Conservation (phyloP, 1,140 invertebrate genomes). For the Tribolium madens region DNA sequence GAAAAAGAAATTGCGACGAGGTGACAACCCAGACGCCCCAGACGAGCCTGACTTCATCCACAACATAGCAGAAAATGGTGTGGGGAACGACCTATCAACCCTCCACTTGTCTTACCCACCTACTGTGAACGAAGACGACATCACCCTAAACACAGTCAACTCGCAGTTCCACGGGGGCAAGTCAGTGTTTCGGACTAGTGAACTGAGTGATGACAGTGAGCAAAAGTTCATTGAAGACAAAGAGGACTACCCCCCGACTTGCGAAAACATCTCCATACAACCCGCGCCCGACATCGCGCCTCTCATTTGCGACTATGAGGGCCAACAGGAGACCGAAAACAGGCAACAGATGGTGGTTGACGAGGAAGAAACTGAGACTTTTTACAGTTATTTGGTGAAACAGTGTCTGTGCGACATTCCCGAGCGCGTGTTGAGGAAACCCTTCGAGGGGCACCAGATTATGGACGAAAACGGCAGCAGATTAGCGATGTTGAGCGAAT, state of each 20-base stretch:
- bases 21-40: constrained; percentile 69
- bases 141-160: constrained; percentile 57
- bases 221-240: constrained; percentile 25
- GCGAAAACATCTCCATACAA: constrained; percentile 56
- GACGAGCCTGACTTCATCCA: constrained; percentile 68
- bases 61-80: no score
- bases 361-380: constrained; percentile 42
- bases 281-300: constrained; percentile 60
- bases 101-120: constrained; percentile 61
- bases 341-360: constrained; percentile 6
- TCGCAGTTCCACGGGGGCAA: constrained; percentile 52
- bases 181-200: constrained; percentile 58
- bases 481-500: constrained; percentile 73
- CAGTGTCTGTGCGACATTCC: constrained; percentile 84
- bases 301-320: no score
- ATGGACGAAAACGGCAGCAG: constrained; percentile 68
- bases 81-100: constrained; percentile 51
- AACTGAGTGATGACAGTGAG: constrained; percentile 53
- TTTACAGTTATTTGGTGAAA: constrained; percentile 74
- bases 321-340: no score
- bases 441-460: constrained; percentile 75
- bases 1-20: constrained; percentile 80
- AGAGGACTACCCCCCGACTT: constrained; percentile 15
- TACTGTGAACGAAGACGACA: constrained; percentile 61
- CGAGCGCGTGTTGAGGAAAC: constrained; percentile 75